These are phyloP conservation scores for Mormyrus iriodes DNA, from an alignment of 2,113 vertebrate species.

Conservation along the genomic window DNA sequence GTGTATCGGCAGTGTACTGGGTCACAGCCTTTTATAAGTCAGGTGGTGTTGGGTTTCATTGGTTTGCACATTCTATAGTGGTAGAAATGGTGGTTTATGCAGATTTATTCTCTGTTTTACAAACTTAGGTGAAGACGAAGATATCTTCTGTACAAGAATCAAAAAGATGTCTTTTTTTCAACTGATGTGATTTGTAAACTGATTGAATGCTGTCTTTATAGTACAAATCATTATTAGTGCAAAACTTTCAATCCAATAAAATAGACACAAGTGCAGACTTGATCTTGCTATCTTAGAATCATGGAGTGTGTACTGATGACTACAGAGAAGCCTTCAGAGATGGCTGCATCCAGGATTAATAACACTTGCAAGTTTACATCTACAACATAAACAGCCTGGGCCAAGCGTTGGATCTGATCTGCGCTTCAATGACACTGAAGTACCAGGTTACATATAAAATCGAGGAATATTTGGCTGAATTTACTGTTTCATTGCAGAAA, in stretches of 20 bases:
- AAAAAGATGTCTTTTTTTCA: background rate
- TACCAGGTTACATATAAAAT: background rate
- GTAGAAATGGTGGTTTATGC: background rate
- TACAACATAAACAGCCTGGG: background rate
- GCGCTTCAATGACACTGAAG: background rate
- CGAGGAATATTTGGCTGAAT: background rate
- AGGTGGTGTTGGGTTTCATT: background rate
- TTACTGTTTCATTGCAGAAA: background rate
- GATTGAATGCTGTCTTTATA: background rate
- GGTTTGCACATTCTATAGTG: background rate
- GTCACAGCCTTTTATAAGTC: background rate
- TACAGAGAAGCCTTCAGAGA: background rate
- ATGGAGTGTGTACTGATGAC: background rate
- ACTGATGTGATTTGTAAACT: background rate
- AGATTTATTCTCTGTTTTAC: background rate
- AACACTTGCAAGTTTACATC: background rate
- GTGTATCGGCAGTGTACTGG: background rate
- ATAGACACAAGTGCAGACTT: background rate
- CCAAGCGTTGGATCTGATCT: background rate
- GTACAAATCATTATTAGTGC: background rate
- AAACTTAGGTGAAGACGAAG: constrained; percentile 2
- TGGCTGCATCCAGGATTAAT: background rate
- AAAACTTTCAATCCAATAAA: constrained; percentile 4
- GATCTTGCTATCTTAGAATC: background rate
- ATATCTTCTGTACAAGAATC: background rate